Percentiles rank a stretch among this genome's conserved stretches.
These are phyloP conservation scores for Eutolmus rufibarbis DNA, from an alignment of 2,888 invertebrate genomes.

Conservation along the genomic window DNA sequence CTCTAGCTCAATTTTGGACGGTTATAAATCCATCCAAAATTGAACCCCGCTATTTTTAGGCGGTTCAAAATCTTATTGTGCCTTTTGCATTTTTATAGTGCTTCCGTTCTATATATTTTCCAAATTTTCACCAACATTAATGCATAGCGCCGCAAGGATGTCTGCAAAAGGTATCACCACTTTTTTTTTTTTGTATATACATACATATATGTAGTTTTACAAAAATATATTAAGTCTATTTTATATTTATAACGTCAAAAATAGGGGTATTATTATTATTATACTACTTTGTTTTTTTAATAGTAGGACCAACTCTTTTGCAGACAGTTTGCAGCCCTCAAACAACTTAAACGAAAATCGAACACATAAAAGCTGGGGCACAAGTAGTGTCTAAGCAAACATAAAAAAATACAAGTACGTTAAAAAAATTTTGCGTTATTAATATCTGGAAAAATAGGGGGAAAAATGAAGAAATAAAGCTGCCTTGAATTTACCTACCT, in stretches of 20 bases:
- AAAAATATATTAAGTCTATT: background rate
- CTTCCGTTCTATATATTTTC: conserved; percentile 46
- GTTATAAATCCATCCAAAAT: conserved; percentile 14
- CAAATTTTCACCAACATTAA: conserved; percentile 44
- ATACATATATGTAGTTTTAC: background rate
- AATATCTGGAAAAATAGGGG: conserved; percentile 1
- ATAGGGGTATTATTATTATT: background rate
- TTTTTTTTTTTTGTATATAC: background rate
- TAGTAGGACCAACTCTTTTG: background rate
- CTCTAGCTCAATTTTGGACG: background rate
- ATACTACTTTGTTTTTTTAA: background rate
- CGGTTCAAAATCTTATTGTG: background rate
- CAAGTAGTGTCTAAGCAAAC: conserved; percentile 14
- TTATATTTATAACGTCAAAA: background rate
- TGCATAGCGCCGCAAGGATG: conserved; percentile 41
- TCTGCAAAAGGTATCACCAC: conserved; percentile 33
- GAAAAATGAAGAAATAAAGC: conserved; percentile 20
- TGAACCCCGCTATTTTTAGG: background rate
- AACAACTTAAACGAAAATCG: conserved; percentile 35
- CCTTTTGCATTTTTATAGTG: background rate
- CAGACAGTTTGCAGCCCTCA: background rate
- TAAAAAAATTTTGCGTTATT: background rate
- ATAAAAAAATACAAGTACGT: conserved; percentile 6
- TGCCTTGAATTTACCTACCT: conserved; percentile 44
- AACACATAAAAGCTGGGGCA: conserved; percentile 37